Evolutionary conservation across 2,888 invertebrate genomes (phyloP).

Genomic region (Tanytarsus gracilentus): DNA sequence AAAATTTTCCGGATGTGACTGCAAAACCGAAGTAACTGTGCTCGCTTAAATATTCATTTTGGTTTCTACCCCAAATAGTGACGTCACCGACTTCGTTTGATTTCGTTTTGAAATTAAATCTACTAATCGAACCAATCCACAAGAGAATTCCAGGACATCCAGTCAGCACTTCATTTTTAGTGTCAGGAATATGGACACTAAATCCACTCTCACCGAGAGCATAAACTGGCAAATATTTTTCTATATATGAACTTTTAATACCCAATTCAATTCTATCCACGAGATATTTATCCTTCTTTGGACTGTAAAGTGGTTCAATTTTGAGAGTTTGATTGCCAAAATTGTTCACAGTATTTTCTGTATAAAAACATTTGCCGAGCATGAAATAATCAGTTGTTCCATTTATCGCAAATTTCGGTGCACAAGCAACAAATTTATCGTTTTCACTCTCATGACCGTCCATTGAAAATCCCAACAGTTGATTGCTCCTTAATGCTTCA

Average conservation of each 20-base stretch:
- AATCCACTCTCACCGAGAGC: slow-evolving; percentile 41
- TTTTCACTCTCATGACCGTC: slow-evolving; percentile 42
- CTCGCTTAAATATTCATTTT: slow-evolving; percentile 34
- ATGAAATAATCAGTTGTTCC: slow-evolving; percentile 37
- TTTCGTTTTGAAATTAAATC: too few relatives aligned
- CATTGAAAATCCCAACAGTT: slow-evolving; percentile 48
- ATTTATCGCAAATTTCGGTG: slow-evolving; percentile 38
- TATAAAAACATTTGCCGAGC: slow-evolving; percentile 44
- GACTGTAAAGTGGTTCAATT: slow-evolving; percentile 30
- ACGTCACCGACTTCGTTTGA: too few relatives aligned
- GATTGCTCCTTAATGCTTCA: slow-evolving; percentile 36
- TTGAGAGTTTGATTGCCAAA: slow-evolving; percentile 40
- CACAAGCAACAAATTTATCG: slow-evolving; percentile 43
- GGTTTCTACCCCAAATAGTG: too few relatives aligned
- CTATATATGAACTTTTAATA: slow-evolving; percentile 24
- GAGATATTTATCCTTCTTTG: too few relatives aligned
- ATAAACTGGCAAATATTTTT: slow-evolving; percentile 34
- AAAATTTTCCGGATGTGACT: slow-evolving; percentile 41
- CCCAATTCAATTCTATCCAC: too few relatives aligned
- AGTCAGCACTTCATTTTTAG: slow-evolving; percentile 41
- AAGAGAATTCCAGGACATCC: slow-evolving; percentile 41
- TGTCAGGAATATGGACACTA: slow-evolving; percentile 41
- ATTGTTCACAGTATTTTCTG: slow-evolving; percentile 35
- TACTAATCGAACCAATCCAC: slow-evolving; percentile 42
- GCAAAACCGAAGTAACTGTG: slow-evolving; percentile 44